These are phyloP conservation scores for Agelastica alni DNA, from an alignment of 2,888 invertebrate genomes.

Conservation along the genomic window DNA sequence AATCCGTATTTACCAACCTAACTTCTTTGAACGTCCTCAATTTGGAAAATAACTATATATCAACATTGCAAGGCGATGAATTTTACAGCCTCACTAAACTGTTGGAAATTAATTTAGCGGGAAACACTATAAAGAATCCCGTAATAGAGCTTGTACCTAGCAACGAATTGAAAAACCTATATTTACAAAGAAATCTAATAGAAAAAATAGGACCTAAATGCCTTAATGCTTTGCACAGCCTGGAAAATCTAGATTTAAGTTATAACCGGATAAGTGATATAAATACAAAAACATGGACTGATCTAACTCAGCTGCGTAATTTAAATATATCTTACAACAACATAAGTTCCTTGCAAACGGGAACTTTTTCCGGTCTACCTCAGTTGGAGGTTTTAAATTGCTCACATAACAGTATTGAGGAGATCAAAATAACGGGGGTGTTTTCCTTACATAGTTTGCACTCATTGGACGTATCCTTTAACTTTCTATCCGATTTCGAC, in stretches of 20 bases:
- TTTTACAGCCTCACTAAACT: conserved; percentile 45
- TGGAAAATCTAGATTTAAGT: conserved; percentile 49
- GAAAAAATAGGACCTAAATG: conserved; percentile 37
- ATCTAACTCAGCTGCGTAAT: conserved; percentile 42
- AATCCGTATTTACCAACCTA: conserved; percentile 38
- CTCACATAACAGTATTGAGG: conserved; percentile 46
- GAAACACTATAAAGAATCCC: conserved; percentile 43
- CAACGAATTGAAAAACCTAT: conserved; percentile 41
- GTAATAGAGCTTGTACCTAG: conserved; percentile 35
- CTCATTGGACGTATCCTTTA: conserved; percentile 50
- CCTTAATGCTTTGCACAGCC: conserved; percentile 43
- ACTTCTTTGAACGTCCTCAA: conserved; percentile 42
- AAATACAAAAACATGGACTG: conserved; percentile 40
- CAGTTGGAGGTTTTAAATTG: conserved; percentile 48
- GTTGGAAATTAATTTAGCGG: conserved; percentile 42
- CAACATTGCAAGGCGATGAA: conserved; percentile 40
- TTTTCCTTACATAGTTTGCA: conserved; percentile 49
- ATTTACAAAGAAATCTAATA: conserved; percentile 48
- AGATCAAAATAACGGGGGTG: conserved; percentile 47
- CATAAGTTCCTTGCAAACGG: conserved; percentile 46
- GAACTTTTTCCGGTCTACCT: conserved; percentile 49
- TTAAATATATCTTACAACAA: conserved; percentile 48
- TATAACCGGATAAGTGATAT: conserved; percentile 44
- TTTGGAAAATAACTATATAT: conserved; percentile 46
- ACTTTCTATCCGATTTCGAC: conserved; percentile 49